These are phyloP conservation scores for Caenorhabditis doughertyi DNA, from an alignment of 2,888 invertebrate species.

Conservation along the genomic window DNA sequence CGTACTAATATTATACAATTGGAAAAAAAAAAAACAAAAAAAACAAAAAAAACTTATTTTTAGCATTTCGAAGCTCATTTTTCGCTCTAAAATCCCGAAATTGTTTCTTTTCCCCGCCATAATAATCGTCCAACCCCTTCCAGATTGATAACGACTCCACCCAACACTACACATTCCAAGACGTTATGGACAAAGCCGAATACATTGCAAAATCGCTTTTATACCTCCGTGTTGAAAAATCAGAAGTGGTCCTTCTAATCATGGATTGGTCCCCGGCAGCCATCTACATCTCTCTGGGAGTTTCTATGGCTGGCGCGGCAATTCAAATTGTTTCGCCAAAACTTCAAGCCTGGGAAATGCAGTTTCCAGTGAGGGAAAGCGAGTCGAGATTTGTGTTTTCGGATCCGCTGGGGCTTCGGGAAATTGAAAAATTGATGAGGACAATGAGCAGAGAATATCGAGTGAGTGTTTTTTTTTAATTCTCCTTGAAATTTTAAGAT, in stretches of 20 bases:
- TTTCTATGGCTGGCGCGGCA: constrained; percentile 61
- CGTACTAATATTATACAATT: no score
- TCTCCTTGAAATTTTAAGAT: background rate
- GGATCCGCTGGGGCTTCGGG: constrained; percentile 54
- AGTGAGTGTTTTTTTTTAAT: constrained; percentile 20
- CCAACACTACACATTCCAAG: constrained; percentile 51
- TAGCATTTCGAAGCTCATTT: no score
- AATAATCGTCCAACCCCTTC: no score
- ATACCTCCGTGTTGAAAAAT: constrained; percentile 58
- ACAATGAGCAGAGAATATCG: constrained; percentile 56
- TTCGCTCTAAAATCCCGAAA: background rate
- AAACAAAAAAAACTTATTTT: no score
- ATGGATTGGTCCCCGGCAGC: constrained; percentile 63
- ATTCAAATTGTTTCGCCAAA: constrained; percentile 57
- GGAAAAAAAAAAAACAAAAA: background rate
- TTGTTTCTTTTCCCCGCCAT: no score
- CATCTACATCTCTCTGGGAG: constrained; percentile 58
- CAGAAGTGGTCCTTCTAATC: constrained; percentile 55
- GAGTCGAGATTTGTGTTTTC: constrained; percentile 64
- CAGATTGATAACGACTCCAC: constrained; percentile 62
- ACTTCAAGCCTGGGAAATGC: constrained; percentile 64
- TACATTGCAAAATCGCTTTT: constrained; percentile 55
- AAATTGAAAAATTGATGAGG: constrained; percentile 59
- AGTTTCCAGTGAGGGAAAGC: constrained; percentile 52
- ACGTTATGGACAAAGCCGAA: constrained; percentile 51